These are phyloP conservation scores for Epinotia bilunana DNA, from an alignment of 2,888 invertebrate genomes.

Conservation along the genomic window DNA sequence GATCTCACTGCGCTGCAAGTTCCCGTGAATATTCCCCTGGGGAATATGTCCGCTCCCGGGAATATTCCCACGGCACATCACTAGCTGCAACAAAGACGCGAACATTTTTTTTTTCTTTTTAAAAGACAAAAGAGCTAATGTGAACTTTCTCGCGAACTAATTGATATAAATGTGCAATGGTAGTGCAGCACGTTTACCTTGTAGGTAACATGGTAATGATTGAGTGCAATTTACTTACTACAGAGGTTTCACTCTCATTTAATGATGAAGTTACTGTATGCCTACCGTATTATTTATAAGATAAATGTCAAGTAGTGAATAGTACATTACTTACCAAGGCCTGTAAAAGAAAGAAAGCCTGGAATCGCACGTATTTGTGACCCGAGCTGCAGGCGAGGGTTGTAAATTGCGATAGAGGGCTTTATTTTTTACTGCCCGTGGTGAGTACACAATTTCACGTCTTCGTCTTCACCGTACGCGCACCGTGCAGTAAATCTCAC, in stretches of 20 bases:
- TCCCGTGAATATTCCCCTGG: no score
- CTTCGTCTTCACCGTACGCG: no score
- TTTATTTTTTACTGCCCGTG: no score
- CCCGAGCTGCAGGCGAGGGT: no score
- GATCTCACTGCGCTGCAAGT: neutral
- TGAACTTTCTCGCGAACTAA: constrained; percentile 42
- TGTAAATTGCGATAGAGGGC: no score
- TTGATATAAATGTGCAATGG: constrained; percentile 42
- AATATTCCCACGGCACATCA: no score
- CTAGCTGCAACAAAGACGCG: constrained; percentile 20
- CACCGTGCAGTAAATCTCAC: no score
- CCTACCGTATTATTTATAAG: constrained; percentile 26
- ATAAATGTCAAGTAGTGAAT: constrained; percentile 22
- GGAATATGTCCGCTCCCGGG: no score
- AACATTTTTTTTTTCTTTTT: constrained; percentile 16
- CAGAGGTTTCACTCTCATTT: constrained; percentile 36
- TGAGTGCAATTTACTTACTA: constrained; percentile 33
- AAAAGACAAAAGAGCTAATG: constrained; percentile 25
- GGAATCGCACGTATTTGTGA: no score
- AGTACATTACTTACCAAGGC: no score
- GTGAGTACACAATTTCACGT: no score
- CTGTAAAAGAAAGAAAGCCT: no score
- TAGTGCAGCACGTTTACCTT: constrained; percentile 28
- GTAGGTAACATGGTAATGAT: constrained; percentile 41
- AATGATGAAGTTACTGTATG: constrained; percentile 28